Base-by-base conservation (phyloP, 2,113 vertebrate genomes). In the Ailurus styani region DNA sequence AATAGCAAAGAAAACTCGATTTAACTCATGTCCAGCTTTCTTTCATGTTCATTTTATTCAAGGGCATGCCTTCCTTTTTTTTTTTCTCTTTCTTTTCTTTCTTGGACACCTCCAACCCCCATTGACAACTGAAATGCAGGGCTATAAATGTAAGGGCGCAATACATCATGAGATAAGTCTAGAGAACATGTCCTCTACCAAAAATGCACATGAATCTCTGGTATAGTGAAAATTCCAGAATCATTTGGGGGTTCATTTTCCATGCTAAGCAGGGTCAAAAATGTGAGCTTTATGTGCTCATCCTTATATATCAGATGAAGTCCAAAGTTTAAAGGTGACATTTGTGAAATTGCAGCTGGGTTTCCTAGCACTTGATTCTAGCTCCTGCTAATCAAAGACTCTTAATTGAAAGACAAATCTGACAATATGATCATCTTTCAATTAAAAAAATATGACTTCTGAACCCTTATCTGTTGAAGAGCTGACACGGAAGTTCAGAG, bases 401-500 rank as follows among this genome's bases (percentile, higher is more conserved):
- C 4, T 27, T 98, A 98, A 98, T 73, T 12, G 55, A 98, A 98
- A 99, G 98, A 98, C 98, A 98, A 98, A 98, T 98, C 98, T 99
- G 99, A 98, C 98, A 98, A 98, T 98, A 98, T 98, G 98, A 98
- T 99, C 98, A 99, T 99, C 97, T 98, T 97, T 96, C 96, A 98
- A 98, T 97, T 95, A 97, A 97, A 98, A 96, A 98, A 97, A 93
- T 31, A 93, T 98, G 98, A 98, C 98, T 99, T 98, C 98, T 98
- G 98, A 98, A 98, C 98, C 97, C 97, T 98, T 99, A 97, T 98
- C 97, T 98, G 98, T 96, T 97, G 98, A 99, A 98, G 97, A 98
- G 98, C 98, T 99, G 98, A 99, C 98, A 98, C 97, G 98, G 98
- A 98, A 99, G 98, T 98, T 98, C 98, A 98, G 98, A 98, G 98